These are phyloP conservation scores for Thera obeliscata DNA, from an alignment of 2,888 invertebrate species.

Conservation along the genomic window DNA sequence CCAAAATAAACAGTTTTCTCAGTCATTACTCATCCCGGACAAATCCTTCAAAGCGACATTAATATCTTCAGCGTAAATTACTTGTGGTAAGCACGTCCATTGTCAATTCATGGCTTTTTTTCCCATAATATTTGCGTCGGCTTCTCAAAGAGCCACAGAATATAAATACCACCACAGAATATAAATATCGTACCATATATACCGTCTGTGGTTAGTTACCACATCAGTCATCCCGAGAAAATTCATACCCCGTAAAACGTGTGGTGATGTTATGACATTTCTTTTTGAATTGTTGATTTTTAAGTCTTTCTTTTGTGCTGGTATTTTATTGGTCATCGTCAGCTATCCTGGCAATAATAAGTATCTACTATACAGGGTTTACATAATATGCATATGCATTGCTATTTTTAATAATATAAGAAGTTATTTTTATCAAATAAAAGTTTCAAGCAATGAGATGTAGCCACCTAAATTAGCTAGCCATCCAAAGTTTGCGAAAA, in stretches of 20 bases:
- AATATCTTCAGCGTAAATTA: slow-evolving; percentile 23
- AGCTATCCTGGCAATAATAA: too few relatives aligned
- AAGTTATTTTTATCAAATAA: too few relatives aligned
- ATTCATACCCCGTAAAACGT: slow-evolving; percentile 23
- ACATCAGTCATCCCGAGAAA: slow-evolving; percentile 20
- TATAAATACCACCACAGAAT: not conserved
- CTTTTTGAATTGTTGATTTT: slow-evolving; percentile 7
- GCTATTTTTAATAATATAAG: too few relatives aligned
- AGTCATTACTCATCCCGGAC: slow-evolving; percentile 1
- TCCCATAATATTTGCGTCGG: slow-evolving; percentile 61
- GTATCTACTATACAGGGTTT: too few relatives aligned
- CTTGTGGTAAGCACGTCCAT: slow-evolving; percentile 22
- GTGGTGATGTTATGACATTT: slow-evolving; percentile 14
- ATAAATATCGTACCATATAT: too few relatives aligned
- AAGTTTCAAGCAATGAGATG: too few relatives aligned
- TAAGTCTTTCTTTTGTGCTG: too few relatives aligned
- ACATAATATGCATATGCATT: too few relatives aligned
- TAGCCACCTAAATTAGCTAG: too few relatives aligned
- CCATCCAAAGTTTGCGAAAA: too few relatives aligned
- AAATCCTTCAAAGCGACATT: slow-evolving; percentile 16
- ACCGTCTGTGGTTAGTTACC: slow-evolving; percentile 16
- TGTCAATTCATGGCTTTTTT: slow-evolving; percentile 40
- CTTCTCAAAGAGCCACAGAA: slow-evolving; percentile 22
- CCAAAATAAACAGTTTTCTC: slow-evolving; percentile 1
- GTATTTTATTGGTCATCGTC: too few relatives aligned